phyloP scores from a whole-genome alignment of 2,888 invertebrate species.

The Drosophila parthenogenetica region DNA sequence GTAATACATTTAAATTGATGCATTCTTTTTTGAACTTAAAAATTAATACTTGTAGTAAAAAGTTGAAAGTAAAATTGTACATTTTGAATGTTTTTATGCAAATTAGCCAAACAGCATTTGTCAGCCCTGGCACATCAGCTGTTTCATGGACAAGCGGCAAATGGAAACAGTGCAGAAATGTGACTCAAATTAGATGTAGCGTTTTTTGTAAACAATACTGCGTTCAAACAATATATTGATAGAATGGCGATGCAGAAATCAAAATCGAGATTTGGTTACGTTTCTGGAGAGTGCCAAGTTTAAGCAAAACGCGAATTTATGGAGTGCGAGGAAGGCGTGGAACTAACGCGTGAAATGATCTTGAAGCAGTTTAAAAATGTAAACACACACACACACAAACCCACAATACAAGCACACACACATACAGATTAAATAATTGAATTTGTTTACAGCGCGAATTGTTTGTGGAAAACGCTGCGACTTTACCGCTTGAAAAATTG shows the following conservation, averaged over 20 bases:
- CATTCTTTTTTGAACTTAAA: too few species aligned
- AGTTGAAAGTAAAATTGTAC: too few species aligned
- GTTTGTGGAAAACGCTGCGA: slow-evolving; percentile 30
- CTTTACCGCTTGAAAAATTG: slow-evolving; percentile 34
- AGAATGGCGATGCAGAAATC: too few species aligned
- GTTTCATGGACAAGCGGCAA: not conserved
- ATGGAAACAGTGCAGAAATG: not conserved
- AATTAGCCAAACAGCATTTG: not conserved
- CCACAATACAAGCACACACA: too few species aligned
- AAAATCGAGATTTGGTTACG: not conserved
- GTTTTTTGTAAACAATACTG: too few species aligned
- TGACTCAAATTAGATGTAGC: not conserved
- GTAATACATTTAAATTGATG: too few species aligned
- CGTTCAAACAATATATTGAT: not conserved
- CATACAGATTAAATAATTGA: not conserved
- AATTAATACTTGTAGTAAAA: too few species aligned
- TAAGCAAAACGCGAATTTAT: slow-evolving; percentile 13
- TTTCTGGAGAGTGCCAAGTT: not conserved
- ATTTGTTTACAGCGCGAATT: slow-evolving; percentile 45
- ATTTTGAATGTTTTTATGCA: too few species aligned
- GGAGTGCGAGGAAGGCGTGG: slow-evolving; percentile 29
- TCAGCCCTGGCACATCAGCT: slow-evolving; percentile 11
- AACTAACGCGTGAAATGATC: slow-evolving; percentile 20
- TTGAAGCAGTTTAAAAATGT: slow-evolving; percentile 23
- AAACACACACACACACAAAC: not conserved